Evolutionary conservation across 2,888 invertebrate species (phyloP).

Genomic region (Nemoura dubitans): DNA sequence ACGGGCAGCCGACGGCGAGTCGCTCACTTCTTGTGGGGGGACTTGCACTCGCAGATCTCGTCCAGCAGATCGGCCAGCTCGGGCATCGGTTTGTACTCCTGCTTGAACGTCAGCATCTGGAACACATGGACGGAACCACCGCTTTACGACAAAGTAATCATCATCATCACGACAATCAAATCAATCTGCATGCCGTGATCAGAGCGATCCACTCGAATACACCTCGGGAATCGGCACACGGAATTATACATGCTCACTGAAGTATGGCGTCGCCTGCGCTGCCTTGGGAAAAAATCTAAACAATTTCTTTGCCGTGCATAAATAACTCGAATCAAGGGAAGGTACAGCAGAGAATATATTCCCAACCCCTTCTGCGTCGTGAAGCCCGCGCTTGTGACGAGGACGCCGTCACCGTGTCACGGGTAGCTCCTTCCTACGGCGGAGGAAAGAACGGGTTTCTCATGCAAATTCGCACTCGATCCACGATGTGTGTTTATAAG

Average conservation of each 20-base stretch:
- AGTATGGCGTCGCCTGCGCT: background rate
- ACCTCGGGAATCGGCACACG: background rate
- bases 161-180: background rate
- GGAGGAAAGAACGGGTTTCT: background rate
- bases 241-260: background rate
- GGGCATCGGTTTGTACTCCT: conserved; percentile 55
- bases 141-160: too few relatives aligned
- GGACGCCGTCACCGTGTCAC: background rate
- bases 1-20: too few relatives aligned
- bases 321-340: background rate
- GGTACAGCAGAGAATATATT: background rate
- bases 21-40: background rate
- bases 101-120: conserved; percentile 54
- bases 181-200: background rate
- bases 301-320: background rate
- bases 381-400: background rate
- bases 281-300: background rate
- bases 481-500: background rate
- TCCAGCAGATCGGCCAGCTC: conserved; percentile 56
- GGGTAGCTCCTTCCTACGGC: background rate
- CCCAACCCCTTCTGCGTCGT: background rate
- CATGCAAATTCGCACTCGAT: background rate
- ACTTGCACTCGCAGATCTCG: conserved; percentile 52
- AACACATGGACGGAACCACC: conserved; percentile 48
- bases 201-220: background rate